phyloP scores from a whole-genome alignment of 2,113 vertebrate species.

The Plestiodon gilberti region DNA sequence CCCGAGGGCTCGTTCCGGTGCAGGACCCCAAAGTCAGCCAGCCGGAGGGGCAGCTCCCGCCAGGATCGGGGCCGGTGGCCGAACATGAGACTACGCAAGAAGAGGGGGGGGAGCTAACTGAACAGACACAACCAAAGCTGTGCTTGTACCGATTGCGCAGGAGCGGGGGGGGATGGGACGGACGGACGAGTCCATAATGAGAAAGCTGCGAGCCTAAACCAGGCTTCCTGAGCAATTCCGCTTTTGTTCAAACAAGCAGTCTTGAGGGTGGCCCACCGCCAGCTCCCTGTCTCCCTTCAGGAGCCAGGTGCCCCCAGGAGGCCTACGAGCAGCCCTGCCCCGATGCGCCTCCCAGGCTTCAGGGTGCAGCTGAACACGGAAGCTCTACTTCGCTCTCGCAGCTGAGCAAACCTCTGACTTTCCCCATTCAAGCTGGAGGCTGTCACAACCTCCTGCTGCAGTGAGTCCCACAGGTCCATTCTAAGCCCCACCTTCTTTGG shows the following conservation, averaged over 20 bases:
- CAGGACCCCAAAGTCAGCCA: slow-evolving; percentile 91
- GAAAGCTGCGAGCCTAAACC: too few species aligned
- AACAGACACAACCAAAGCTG: too few species aligned
- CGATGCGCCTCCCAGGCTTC: too few species aligned
- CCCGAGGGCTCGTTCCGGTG: slow-evolving; percentile 91
- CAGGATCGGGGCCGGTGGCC: slow-evolving; percentile 90
- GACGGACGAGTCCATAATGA: too few species aligned
- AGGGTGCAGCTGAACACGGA: neutral
- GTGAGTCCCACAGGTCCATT: neutral
- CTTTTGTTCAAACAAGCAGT: too few species aligned
- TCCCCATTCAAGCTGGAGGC: neutral
- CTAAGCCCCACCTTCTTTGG: neutral
- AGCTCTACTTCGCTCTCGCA: neutral
- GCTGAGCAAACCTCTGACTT: accelerated
- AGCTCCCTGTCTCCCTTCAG: too few species aligned
- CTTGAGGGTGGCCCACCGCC: too few species aligned
- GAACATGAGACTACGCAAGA: slow-evolving; percentile 85
- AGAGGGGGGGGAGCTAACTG: accelerated
- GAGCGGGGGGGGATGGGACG: neutral
- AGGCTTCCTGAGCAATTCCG: too few species aligned
- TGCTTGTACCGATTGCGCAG: accelerated
- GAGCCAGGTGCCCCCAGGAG: too few species aligned
- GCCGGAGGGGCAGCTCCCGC: slow-evolving; percentile 90
- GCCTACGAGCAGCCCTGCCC: too few species aligned
- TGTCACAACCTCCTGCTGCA: neutral